Conservation (phyloP, 2,113 vertebrate species). For the Pachyramphus minor region DNA sequence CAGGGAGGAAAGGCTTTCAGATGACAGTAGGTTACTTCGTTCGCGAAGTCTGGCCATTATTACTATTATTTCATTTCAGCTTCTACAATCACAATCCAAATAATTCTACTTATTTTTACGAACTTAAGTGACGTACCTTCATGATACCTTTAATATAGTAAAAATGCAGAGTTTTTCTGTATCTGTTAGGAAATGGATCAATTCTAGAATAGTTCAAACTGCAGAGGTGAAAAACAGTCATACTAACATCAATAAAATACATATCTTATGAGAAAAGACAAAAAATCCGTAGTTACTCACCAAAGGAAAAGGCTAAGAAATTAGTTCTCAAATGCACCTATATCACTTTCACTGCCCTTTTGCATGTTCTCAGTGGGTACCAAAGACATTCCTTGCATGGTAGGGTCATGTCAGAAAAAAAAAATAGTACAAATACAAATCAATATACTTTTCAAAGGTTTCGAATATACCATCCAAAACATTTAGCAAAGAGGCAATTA, state of each 20-base stretch:
- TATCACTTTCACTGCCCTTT: fast-evolving
- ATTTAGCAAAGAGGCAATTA: not conserved
- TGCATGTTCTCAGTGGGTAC: not conserved
- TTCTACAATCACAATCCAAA: not conserved
- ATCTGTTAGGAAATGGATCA: not conserved
- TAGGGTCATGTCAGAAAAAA: not conserved
- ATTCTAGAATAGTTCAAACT: not conserved
- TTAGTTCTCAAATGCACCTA: not conserved
- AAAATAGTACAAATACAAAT: not conserved
- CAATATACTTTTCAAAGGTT: not conserved
- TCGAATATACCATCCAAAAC: not conserved
- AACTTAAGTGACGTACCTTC: not conserved
- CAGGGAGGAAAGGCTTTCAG: not conserved
- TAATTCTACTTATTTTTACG: not conserved
- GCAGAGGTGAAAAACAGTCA: not conserved
- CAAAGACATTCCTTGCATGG: not conserved
- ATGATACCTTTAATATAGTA: not conserved
- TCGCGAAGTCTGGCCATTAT: too few relatives aligned
- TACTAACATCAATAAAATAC: not conserved
- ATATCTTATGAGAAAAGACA: not conserved
- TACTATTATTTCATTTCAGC: not conserved
- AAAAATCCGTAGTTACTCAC: not conserved
- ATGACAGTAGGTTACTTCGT: not conserved
- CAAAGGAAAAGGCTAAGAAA: not conserved
- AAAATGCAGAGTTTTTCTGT: not conserved